Base-by-base conservation (phyloP, 2,888 invertebrate species). In the Andrena chrysosceles region DNA sequence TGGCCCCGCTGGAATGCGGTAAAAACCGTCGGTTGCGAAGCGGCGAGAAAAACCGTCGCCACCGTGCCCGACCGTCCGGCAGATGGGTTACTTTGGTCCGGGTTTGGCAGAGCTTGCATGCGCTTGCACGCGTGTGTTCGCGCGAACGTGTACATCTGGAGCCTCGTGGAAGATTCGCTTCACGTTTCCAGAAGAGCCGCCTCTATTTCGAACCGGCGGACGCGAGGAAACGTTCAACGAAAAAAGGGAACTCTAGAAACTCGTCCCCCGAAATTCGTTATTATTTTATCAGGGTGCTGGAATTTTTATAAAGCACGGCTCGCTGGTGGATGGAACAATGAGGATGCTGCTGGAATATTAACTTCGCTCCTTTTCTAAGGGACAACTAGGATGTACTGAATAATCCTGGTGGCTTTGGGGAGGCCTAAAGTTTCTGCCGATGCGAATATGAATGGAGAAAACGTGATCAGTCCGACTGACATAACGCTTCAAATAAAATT, bases 1-100 rank as follows among this genome's bases (percentile, higher is more conserved):
- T 87, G 90, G 84, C 77, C 80, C 77, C 73, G 85, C 54, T 80
- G 91, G 91, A 93, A 92, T 92, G 93, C 89, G 88, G 89, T 90
- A 92, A 91, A 91, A 93, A 93, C 86, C 86, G 88, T 70, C 82
- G 82, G 80, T 56, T 81, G 87, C 87, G 79, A 83, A 84, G 78
- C 83, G 70, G 69, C 77, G 87, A 89, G 90, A 91, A 92, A 92
- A 90, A 89, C 80, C 74, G 67, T 82, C 84, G 83, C 68, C 85
- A 83, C 83, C 85, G 87, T 84, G 77, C 77, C 67, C 84, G 85
- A 87, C 85, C 86, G 86, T 81, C 88, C 83, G 84, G 85, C 92
- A 92, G 91, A 92, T 92, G 85, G 87, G 87, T 85, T 81, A 82
- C 87, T 84, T 80, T 86, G 82, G 73, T 87, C 78, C 87, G 87